phyloP scores from a whole-genome alignment of 2,888 invertebrate species.

The Eupeodes latifasciatus region DNA sequence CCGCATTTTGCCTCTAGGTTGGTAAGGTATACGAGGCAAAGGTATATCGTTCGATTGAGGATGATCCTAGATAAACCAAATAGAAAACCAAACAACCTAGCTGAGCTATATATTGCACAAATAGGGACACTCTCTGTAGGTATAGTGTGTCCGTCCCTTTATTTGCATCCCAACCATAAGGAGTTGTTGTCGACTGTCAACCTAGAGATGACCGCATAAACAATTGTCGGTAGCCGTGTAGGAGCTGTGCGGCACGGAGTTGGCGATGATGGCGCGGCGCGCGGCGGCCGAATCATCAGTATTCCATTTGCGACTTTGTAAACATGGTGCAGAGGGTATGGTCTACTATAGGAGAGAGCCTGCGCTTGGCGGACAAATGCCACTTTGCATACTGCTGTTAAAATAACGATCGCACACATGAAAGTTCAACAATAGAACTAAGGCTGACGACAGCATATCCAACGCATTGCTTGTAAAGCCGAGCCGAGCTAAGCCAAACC shows the following conservation, averaged over 20 bases:
- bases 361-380: conserved; percentile 29
- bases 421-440: conserved; percentile 57
- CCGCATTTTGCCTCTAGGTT: neutral
- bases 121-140: conserved; percentile 26
- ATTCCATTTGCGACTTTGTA: conserved; percentile 52
- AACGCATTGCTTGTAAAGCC: conserved; percentile 53
- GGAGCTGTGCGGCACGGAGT: no score
- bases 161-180: conserved; percentile 71
- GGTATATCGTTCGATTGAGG: neutral
- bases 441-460: conserved; percentile 59
- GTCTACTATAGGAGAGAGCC: neutral
- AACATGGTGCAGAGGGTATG: no score
- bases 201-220: conserved; percentile 68
- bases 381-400: conserved; percentile 66
- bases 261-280: neutral
- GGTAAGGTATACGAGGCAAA: neutral
- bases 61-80: conserved; percentile 65
- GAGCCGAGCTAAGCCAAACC: conserved; percentile 32
- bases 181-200: conserved; percentile 62
- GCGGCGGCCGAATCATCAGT: conserved; percentile 52
- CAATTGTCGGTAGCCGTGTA: conserved; percentile 27
- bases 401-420: conserved; percentile 62
- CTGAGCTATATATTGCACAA: conserved; percentile 22
- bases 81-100: conserved; percentile 29
- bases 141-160: conserved; percentile 23